These are phyloP conservation scores for Cenopis cana DNA, from an alignment of 2,888 invertebrate genomes.

Conservation along the genomic window DNA sequence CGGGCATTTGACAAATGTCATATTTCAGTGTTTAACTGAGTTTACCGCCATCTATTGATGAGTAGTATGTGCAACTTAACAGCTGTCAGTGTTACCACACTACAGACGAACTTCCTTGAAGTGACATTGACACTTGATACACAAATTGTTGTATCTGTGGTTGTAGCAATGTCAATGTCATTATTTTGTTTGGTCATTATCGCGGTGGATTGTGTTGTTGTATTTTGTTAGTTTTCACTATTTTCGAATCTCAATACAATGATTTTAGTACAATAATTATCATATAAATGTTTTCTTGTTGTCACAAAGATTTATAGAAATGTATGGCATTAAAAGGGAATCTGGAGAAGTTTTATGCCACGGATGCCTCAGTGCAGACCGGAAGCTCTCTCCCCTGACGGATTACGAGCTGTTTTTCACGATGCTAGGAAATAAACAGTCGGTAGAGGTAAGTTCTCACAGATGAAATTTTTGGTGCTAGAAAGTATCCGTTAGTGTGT, in stretches of 20 bases:
- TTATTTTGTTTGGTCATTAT: not conserved
- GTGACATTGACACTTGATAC: conserved; percentile 9
- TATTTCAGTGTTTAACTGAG: not conserved
- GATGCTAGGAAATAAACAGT: conserved; percentile 31
- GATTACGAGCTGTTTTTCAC: conserved; percentile 38
- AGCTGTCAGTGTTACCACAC: not conserved
- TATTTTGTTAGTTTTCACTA: not conserved
- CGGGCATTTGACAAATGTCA: not conserved
- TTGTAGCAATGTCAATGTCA: too few relatives aligned
- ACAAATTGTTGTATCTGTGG: too few relatives aligned
- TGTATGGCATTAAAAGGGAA: conserved; percentile 26
- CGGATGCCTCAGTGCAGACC: conserved; percentile 47
- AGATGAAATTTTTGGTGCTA: not conserved
- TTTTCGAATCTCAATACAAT: not conserved
- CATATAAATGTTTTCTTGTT: not conserved
- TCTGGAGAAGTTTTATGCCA: conserved; percentile 29
- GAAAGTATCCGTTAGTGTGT: too few relatives aligned
- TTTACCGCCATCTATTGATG: conserved; percentile 17
- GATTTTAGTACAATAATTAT: not conserved
- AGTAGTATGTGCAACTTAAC: not conserved
- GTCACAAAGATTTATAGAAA: not conserved
- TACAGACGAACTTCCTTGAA: not conserved
- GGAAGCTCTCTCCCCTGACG: conserved; percentile 37
- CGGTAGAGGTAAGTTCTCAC: conserved; percentile 26
- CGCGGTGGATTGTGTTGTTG: not conserved